Conservation (phyloP, 2,113 vertebrate genomes). For the Pteruthius melanotis region DNA sequence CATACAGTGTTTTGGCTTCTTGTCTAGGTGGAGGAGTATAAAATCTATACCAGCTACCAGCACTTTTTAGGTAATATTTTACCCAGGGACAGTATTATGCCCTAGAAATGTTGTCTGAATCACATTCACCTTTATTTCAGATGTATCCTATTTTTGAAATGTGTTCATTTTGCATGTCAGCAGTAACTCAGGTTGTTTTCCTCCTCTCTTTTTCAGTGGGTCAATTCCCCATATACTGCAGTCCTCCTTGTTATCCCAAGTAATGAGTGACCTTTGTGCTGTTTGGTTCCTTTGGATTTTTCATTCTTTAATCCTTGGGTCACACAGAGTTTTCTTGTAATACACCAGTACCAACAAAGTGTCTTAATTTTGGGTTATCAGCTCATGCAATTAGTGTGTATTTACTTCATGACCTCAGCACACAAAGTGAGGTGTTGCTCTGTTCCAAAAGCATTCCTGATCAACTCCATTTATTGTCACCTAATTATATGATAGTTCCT, state of each 20-base stretch:
- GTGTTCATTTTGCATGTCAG: not conserved
- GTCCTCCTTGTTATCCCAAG: not conserved
- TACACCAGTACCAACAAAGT: not conserved
- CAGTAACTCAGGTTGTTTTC: not conserved
- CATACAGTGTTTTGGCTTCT: not conserved
- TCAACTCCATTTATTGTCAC: not conserved
- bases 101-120: not conserved
- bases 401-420: not conserved
- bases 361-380: not conserved
- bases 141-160: not conserved
- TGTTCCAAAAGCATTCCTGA: not conserved
- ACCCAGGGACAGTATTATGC: not conserved
- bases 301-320: not conserved
- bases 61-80: not conserved
- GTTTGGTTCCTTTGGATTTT: not conserved
- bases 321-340: not conserved
- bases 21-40: not conserved
- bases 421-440: not conserved
- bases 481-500: not conserved
- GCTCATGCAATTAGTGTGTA: not conserved
- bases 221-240: not conserved
- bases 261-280: not conserved
- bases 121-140: not conserved
- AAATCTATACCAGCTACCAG: not conserved
- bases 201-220: not conserved